Evolutionary conservation across 2,888 invertebrate species (phyloP), one percentile per base, ranked within the genome.

Genomic region (Agrotis clavis): DNA sequence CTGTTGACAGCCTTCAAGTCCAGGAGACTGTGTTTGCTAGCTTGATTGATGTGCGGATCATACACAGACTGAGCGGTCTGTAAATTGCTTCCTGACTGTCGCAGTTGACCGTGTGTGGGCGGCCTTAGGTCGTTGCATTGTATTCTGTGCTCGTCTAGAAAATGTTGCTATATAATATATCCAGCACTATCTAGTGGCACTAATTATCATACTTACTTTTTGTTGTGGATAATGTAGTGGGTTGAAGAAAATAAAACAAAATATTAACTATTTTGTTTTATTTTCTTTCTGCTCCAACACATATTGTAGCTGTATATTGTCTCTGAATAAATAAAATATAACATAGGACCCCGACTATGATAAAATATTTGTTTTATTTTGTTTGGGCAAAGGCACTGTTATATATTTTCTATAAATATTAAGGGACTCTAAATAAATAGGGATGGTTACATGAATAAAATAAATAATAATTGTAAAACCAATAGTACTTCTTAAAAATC

Each of bases 11-110:
- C 45, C 25, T 62, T 67, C 82, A 71, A 47, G 56, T 50, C 41
- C 80, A 67, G 56, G 21, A 21, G 80, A 21, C 62, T 60, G 75
- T 59, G 79, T 59, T 60, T 50, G 71, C 48, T 5, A 7, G 25
- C 47, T 66, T 80, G 83, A 80, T 83, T 67, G 80, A 80, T 74
- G 80, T 56, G 18, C 35, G 60, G 48, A 79, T 79, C 79, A 82
- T 68, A 64, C 60, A 79, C 74, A 68, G 67, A 14, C 18, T 35
- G 54, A 60, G 56, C 25, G 48, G 25, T 53, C 66, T 74, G 80
- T 79, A 66, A 54, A 73, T 74, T 79, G 59, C 35, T 57, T 57
- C 13, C 41, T 63, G 59, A 63, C 68, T 53, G 47, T 30, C 18
- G 19, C 62, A 66, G 60, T 56, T 51, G 66, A 53, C 64, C 35